phyloP scores from a whole-genome alignment of 2,797 vertebrate genomes.

The Ambastaia sidthimunki region DNA sequence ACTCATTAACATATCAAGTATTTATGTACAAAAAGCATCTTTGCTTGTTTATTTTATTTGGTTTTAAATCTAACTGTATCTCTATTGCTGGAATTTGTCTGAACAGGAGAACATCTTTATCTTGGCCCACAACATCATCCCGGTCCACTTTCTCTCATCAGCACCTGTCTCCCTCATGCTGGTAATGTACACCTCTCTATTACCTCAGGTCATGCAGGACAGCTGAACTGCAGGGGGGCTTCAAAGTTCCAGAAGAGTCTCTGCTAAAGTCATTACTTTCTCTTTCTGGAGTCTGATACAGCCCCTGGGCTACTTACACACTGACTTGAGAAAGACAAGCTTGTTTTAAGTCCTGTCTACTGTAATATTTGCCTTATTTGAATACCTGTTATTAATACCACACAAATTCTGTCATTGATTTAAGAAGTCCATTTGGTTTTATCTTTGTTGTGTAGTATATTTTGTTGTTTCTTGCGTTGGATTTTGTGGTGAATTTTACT shows the following conservation, averaged over 20 bases:
- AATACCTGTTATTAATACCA: constrained; percentile 3
- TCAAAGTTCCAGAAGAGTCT: constrained; percentile 17
- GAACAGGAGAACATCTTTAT: neutral
- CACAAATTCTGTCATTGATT: neutral
- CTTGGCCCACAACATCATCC: neutral
- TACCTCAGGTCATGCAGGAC: constrained; percentile 34
- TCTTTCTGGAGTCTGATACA: constrained; percentile 12
- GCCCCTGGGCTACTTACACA: constrained; percentile 16
- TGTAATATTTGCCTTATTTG: constrained; percentile 24
- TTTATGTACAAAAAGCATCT: too few species aligned
- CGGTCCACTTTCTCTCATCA: neutral
- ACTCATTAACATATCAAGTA: too few species aligned
- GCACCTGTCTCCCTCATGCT: constrained; percentile 8
- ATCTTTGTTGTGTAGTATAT: neutral
- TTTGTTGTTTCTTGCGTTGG: neutral
- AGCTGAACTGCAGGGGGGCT: constrained; percentile 22
- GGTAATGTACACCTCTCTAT: constrained; percentile 30
- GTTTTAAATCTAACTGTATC: neutral
- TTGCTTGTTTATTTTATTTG: too few species aligned
- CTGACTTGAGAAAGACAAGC: constrained; percentile 9
- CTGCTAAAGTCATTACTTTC: constrained; percentile 44
- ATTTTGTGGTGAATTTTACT: neutral
- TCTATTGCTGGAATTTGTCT: neutral
- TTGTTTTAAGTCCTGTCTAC: constrained; percentile 41
- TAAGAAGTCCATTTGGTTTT: neutral